Conservation (phyloP, 2,797 vertebrate genomes). For the Enteromius treurensis region DNA sequence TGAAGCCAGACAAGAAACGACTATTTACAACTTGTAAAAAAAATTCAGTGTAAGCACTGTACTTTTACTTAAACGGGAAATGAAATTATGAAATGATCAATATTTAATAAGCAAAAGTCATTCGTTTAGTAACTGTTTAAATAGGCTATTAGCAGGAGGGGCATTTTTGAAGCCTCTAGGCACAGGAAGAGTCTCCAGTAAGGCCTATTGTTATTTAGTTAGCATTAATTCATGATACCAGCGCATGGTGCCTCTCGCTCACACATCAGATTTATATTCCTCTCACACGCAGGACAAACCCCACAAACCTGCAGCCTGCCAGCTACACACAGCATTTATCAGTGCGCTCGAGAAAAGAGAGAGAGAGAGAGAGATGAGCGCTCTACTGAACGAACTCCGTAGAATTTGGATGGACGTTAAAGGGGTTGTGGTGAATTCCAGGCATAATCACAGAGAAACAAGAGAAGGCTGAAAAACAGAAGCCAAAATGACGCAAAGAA, state of each 20-base stretch:
- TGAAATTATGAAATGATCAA: background rate
- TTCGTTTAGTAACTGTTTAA: background rate
- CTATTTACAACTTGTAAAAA: background rate
- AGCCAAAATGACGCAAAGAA: constrained; percentile 37
- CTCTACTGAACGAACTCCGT: constrained; percentile 1
- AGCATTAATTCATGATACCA: constrained; percentile 12
- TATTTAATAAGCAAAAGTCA: background rate
- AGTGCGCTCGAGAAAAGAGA: constrained; percentile 3
- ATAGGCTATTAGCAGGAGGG: background rate
- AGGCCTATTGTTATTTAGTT: constrained; percentile 10
- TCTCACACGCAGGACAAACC: constrained; percentile 51
- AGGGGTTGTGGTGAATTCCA: constrained; percentile 26
- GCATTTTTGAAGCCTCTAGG: background rate
- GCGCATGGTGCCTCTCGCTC: constrained; percentile 13
- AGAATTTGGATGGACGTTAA: constrained; percentile 30
- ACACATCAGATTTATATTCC: constrained; percentile 40
- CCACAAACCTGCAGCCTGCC: constrained; percentile 54
- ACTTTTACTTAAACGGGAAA: background rate
- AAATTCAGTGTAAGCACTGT: background rate
- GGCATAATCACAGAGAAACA: constrained; percentile 31
- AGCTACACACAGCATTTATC: constrained; percentile 40
- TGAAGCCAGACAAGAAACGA: constrained; percentile 47
- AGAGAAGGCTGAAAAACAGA: constrained; percentile 36
- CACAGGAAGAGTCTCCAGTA: background rate
- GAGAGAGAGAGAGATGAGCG: constrained; percentile 20